Base-by-base conservation (phyloP, 2,888 invertebrate genomes). In the Caenorhabditis wallacei region DNA sequence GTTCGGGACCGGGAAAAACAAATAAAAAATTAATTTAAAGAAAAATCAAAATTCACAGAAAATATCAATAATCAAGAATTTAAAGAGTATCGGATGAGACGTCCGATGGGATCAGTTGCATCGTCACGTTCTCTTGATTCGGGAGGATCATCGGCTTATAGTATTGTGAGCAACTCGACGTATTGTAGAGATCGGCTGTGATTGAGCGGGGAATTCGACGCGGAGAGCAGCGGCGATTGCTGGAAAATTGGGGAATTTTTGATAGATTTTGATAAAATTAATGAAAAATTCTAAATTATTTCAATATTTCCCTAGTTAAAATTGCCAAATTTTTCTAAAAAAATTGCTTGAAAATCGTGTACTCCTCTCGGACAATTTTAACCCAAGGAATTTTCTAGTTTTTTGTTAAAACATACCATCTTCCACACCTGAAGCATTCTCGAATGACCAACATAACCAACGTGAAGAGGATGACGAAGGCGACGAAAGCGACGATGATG, bases 161-260 rank as follows among this genome's bases (percentile, higher is more conserved):
- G 56, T 54, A 61, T 11, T 74, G 74, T 13, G 80, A 74, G 18
- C 63, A 74, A n/a, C 35, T 68, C 24, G 80, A 70, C 1, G 80
- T 80, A 63, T 80, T 74, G 74, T 80, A 80, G 37, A 80, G 53
- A 26, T 80, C 66, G 22, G 46, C 40, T 13, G 78, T 79, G 20
- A 79, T 37, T 1, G 56, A 20, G 13, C 53, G 61, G 22, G 13
- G 18, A 10, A 0, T 26, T 35, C n/a, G 53, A 22, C 13, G 16
- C 10, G 13, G 11, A 22, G 7, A 2, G 51, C 59, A 8, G 26
- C 20, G 51, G 22, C 5, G 35, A 35, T 3, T 30, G 8, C 64
- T 64, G 64, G 18, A 64, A 64, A 51, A 8, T 22, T 0, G 7
- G 26, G 30, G 46, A 22, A 40, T 22, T 22, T 40, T 18, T 0